Conservation (phyloP, 2,797 vertebrate species). For the Denticeps clupeoides region DNA sequence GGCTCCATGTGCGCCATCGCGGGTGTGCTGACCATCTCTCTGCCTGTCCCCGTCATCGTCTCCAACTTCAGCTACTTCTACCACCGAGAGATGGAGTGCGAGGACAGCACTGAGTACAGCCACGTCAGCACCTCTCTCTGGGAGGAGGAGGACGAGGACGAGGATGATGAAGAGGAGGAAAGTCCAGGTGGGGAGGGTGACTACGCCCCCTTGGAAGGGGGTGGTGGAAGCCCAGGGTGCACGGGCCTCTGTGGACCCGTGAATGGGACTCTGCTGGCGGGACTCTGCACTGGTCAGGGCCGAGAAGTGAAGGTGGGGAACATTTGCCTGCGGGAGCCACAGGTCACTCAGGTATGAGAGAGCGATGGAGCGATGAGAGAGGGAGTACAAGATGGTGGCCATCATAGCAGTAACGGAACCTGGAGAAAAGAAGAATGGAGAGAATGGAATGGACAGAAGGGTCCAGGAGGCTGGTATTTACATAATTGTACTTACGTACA, state of each 20-base stretch:
- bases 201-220: constrained; percentile 44
- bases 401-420: no score
- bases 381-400: neutral
- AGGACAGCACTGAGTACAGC: constrained; percentile 58
- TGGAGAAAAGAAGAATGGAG: no score
- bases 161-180: constrained; percentile 28
- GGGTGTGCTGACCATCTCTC: constrained; percentile 83
- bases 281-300: constrained; percentile 42
- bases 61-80: constrained; percentile 96
- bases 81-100: constrained; percentile 72
- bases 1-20: constrained; percentile 91
- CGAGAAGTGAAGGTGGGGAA: constrained; percentile 28
- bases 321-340: constrained; percentile 39
- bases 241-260: constrained; percentile 38
- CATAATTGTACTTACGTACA: no score
- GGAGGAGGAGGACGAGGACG: constrained; percentile 42
- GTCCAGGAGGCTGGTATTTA: no score
- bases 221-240: constrained; percentile 5
- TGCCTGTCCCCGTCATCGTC: constrained; percentile 86
- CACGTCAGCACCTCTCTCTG: constrained; percentile 68
- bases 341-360: constrained; percentile 70
- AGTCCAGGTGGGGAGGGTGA: constrained; percentile 41
- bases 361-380: neutral
- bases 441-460: no score
- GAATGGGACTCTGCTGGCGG: constrained; percentile 51